These are phyloP conservation scores for Corythornis madagascariensis DNA, from an alignment of 2,113 vertebrate species.

Conservation along the genomic window DNA sequence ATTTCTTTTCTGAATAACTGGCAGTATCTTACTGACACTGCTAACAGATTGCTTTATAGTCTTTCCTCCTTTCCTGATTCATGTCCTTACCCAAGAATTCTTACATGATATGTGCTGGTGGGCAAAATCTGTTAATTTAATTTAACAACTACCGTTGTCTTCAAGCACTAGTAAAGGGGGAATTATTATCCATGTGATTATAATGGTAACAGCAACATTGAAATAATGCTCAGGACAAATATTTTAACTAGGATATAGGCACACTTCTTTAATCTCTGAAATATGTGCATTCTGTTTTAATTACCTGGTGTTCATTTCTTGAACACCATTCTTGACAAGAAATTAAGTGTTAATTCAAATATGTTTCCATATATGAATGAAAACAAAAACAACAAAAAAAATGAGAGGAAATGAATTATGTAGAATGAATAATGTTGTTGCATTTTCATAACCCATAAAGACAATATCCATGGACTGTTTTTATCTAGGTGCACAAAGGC, in stretches of 20 bases:
- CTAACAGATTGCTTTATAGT: background rate
- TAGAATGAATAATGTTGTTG: background rate
- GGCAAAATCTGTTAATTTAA: background rate
- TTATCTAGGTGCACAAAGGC: background rate
- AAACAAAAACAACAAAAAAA: background rate
- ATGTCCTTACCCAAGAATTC: background rate
- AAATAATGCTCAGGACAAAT: background rate
- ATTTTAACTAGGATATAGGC: background rate
- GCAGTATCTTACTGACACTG: background rate
- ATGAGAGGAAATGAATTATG: background rate
- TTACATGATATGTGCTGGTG: rapidly evolving
- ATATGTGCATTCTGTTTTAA: background rate
- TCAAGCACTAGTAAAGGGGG: background rate
- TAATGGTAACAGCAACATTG: background rate
- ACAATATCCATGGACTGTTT: background rate
- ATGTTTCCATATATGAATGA: background rate
- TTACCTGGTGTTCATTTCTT: background rate
- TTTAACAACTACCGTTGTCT: background rate
- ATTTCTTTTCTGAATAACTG: background rate
- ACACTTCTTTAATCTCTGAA: background rate
- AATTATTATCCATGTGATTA: background rate
- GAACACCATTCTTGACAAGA: background rate
- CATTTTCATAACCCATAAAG: background rate
- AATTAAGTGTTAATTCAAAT: background rate
- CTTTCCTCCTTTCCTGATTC: background rate